Evolutionary conservation across 2,888 invertebrate species (phyloP).

Genomic region (Bombylius discolor): DNA sequence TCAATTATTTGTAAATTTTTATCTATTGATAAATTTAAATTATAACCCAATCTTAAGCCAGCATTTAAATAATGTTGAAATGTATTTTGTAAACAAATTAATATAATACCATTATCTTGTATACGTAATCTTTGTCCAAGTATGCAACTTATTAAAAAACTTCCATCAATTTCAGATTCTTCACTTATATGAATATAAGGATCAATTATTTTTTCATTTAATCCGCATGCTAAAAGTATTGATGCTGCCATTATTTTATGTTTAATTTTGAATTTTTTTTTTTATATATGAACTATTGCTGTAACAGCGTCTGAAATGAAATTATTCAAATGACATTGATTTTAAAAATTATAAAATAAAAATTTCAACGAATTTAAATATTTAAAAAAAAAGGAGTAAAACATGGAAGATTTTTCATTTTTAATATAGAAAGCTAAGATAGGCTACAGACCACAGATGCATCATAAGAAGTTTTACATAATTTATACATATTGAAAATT

Average conservation of each 20-base stretch:
- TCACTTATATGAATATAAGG: slow-evolving; percentile 53
- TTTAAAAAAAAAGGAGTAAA: no score
- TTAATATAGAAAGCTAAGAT: neutral
- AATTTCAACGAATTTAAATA: no score
- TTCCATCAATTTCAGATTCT: slow-evolving; percentile 55
- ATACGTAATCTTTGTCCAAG: slow-evolving; percentile 48
- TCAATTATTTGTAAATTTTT: slow-evolving; percentile 42
- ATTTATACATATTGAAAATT: no score
- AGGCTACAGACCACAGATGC: no score
- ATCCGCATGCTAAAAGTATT: slow-evolving; percentile 48
- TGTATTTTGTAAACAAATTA: slow-evolving; percentile 57
- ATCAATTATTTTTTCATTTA: slow-evolving; percentile 44
- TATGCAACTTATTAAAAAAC: slow-evolving; percentile 56
- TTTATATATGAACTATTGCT: neutral
- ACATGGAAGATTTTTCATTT: no score
- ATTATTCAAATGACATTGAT: no score
- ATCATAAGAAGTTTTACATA: no score
- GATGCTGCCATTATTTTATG: slow-evolving; percentile 44
- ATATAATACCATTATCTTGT: slow-evolving; percentile 42
- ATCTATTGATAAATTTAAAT: slow-evolving; percentile 42
- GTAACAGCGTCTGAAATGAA: no score
- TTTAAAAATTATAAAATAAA: no score
- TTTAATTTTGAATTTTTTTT: neutral
- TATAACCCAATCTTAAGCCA: slow-evolving; percentile 60
- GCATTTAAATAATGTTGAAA: slow-evolving; percentile 60